Conservation (phyloP, 1,140 invertebrate genomes). For the Geopemphigus sp. region DNA sequence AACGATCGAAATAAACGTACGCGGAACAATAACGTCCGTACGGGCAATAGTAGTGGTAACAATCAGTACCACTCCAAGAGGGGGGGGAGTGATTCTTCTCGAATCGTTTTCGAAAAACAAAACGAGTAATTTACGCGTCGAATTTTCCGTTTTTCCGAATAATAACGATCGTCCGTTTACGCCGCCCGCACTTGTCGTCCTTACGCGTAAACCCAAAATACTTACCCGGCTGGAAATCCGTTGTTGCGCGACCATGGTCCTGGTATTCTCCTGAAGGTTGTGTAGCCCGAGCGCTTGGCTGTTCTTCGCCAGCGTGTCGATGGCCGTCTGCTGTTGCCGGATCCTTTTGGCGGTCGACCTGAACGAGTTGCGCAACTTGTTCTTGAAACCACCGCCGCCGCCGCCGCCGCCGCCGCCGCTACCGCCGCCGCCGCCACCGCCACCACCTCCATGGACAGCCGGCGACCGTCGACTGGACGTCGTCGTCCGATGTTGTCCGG, state of each 20-base stretch:
- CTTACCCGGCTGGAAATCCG: neutral
- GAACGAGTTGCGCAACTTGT: conserved; percentile 32
- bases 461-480: neutral
- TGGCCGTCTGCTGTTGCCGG: conserved; percentile 29
- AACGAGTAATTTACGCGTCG: no score
- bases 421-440: neutral
- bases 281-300: conserved; percentile 32
- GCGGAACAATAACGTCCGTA: no score
- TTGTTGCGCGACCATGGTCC: neutral
- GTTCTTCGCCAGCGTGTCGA: conserved; percentile 10
- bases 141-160: no score
- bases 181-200: no score
- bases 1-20: no score
- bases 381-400: conserved; percentile 11
- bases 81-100: no score
- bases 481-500: neutral
- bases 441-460: neutral
- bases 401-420: neutral
- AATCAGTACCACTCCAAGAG: no score
- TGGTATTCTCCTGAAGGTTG: conserved; percentile 15
- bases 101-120: no score
- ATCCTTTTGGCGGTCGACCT: conserved; percentile 18
- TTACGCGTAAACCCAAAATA: no score
- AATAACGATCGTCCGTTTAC: no score
- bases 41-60: no score